A percentile compares a stretch with the other conserved stretches of the same genome.
phyloP scores from a whole-genome alignment of 35 echinoderm and acorn worm species.

The Apostichopus parvimensis region DNA sequence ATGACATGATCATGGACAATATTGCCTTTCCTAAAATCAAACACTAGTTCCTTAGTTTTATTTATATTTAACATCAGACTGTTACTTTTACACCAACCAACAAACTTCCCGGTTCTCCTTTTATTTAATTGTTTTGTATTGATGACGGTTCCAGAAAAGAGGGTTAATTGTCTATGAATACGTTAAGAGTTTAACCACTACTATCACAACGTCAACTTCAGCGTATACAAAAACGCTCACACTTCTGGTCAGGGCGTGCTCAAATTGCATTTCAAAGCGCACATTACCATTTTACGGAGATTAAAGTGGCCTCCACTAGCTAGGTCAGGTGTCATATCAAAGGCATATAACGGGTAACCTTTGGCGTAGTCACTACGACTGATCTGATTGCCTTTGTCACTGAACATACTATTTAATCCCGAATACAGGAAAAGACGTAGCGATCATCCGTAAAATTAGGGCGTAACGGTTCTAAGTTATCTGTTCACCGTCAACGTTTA shows the following conservation, averaged over 20 bases:
- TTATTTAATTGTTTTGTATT: no score
- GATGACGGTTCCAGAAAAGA: no score
- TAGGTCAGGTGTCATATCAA: constrained; percentile 76
- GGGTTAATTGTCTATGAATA: constrained; percentile 28
- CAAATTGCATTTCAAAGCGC: constrained; percentile 80
- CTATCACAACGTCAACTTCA: constrained; percentile 77
- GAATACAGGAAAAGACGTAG: background rate
- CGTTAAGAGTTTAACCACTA: constrained; percentile 76
- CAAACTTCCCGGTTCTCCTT: no score
- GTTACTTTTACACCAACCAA: no score
- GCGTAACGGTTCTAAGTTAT: no score
- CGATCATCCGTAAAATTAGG: no score
- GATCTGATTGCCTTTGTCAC: constrained; percentile 42
- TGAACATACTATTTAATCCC: constrained; percentile 48
- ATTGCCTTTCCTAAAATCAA: no score
- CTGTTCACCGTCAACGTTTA: no score
- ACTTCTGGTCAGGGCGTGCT: constrained; percentile 38
- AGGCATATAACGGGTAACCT: constrained; percentile 73
- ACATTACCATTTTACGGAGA: constrained; percentile 65
- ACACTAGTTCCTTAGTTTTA: no score
- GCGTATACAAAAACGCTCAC: constrained; percentile 79
- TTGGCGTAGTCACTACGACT: constrained; percentile 55
- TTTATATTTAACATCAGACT: no score
- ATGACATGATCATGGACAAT: no score
- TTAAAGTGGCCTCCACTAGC: constrained; percentile 61